Percentiles rank a stretch among this genome's conserved stretches.
Evolutionary conservation across 2,797 vertebrate genomes (phyloP).

Genomic region (Pterois miles): DNA sequence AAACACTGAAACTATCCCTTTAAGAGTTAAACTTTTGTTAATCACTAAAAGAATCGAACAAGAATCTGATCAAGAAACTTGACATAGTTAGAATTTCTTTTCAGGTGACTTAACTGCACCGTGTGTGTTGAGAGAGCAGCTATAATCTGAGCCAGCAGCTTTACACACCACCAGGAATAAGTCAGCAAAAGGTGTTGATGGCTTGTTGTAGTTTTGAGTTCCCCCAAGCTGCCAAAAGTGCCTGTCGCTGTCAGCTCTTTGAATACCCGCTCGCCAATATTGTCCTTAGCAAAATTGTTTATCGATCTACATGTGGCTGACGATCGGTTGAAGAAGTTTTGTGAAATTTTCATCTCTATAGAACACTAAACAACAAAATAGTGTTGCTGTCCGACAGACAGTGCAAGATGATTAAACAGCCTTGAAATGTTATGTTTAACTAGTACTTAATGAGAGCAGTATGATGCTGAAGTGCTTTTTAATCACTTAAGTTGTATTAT

Average conservation of each 20-base stretch:
- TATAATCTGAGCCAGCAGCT: background rate
- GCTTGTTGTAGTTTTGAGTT: background rate
- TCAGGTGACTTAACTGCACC: background rate
- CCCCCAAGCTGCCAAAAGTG: background rate
- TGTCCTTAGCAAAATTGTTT: background rate
- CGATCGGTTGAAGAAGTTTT: background rate
- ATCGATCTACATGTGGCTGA: background rate
- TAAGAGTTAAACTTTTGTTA: background rate
- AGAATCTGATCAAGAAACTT: background rate
- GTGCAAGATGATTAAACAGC: background rate
- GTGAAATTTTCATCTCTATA: background rate
- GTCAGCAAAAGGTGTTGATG: background rate
- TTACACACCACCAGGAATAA: background rate
- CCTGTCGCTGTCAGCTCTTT: background rate
- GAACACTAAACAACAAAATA: background rate
- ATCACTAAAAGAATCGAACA: background rate
- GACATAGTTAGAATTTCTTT: background rate
- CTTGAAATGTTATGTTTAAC: background rate
- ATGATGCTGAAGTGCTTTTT: background rate
- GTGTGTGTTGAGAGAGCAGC: background rate
- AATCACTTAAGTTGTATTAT: background rate
- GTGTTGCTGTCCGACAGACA: background rate
- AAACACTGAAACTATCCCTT: no score
- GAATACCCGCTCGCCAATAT: background rate
- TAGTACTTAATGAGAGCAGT: background rate